These are phyloP conservation scores for Malachius bipustulatus DNA, from an alignment of 2,888 invertebrate species.

Conservation along the genomic window DNA sequence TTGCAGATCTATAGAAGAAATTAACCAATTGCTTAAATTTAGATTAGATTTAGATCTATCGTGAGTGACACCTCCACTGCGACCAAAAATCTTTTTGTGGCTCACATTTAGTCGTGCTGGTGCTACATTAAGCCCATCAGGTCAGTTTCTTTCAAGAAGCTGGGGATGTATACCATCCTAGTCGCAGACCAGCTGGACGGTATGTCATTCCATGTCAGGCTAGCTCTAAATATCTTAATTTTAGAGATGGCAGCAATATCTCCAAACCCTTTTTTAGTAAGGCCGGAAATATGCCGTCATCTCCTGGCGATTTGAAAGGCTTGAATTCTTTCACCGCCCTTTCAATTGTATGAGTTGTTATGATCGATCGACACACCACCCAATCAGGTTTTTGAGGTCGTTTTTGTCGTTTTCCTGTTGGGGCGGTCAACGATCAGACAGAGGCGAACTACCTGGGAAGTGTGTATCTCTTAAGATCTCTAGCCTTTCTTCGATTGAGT, in stretches of 20 bases:
- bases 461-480: background rate
- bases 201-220: background rate
- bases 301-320: background rate
- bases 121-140: too few relatives aligned
- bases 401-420: background rate
- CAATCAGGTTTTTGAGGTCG: background rate
- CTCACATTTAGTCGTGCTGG: too few relatives aligned
- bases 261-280: background rate
- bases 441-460: too few relatives aligned
- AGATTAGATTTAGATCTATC: too few relatives aligned
- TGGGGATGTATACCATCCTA: background rate
- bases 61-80: too few relatives aligned
- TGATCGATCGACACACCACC: background rate
- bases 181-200: slow-evolving; percentile 1
- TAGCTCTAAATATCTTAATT: background rate
- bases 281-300: background rate
- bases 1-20: too few relatives aligned
- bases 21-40: too few relatives aligned
- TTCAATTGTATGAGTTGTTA: background rate
- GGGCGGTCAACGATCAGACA: slow-evolving; percentile 1
- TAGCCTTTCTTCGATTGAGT: background rate
- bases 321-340: background rate
- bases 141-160: too few relatives aligned
- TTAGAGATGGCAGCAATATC: background rate
- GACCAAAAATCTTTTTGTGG: too few relatives aligned